Evolutionary conservation across 2,113 vertebrate species (phyloP).

Genomic region (Rattus rattus): DNA sequence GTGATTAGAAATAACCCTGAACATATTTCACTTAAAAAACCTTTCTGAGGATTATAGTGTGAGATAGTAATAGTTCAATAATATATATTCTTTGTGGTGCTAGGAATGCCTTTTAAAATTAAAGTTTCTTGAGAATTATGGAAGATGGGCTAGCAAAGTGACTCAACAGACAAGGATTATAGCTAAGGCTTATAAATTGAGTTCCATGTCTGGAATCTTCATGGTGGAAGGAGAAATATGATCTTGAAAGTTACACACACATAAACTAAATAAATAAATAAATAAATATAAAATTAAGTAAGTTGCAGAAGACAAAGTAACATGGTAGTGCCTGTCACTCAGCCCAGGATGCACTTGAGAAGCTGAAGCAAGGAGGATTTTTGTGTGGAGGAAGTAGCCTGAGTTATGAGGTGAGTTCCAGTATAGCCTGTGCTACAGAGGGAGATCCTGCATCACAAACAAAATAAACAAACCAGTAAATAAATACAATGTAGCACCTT

Average conservation of each 20-base stretch:
- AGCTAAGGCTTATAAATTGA: background rate
- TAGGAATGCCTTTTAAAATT: constrained; percentile 12
- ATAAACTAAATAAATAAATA: background rate
- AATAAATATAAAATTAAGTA: background rate
- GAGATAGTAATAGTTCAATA: background rate
- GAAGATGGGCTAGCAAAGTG: background rate
- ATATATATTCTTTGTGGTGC: background rate
- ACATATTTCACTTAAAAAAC: background rate
- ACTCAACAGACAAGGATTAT: background rate
- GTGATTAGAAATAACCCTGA: background rate
- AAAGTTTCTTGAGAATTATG: background rate
- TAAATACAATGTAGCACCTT: background rate
- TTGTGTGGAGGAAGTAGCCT: background rate
- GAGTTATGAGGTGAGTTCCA: background rate
- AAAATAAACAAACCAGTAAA: background rate
- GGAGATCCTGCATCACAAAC: background rate
- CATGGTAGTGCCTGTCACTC: background rate
- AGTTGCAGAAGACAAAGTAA: background rate
- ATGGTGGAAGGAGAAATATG: background rate
- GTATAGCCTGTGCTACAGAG: background rate
- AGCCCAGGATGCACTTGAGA: background rate
- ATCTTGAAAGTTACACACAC: background rate
- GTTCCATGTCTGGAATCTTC: background rate
- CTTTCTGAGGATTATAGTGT: background rate
- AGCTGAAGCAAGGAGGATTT: background rate